Evolutionary conservation across 2,797 vertebrate species (phyloP).

Genomic region (Triplophysa yarkandensis): DNA sequence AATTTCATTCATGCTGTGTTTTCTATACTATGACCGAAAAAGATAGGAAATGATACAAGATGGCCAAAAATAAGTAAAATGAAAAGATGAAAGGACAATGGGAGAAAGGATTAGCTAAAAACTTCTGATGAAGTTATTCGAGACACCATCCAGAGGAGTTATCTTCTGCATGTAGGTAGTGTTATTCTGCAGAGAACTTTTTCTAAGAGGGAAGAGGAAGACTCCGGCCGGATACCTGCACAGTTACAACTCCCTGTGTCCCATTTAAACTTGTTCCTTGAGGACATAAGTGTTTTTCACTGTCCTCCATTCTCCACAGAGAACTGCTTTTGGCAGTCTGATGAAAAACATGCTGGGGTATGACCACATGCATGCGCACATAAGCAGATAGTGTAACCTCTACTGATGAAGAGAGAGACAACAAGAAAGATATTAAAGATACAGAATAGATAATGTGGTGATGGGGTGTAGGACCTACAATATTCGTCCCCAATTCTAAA

Average conservation of each 20-base stretch:
- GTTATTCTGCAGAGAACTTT: conserved; percentile 4
- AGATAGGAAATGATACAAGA: conserved; percentile 1
- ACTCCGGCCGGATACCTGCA: conserved; percentile 20
- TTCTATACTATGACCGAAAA: not conserved
- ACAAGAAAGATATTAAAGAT: conserved; percentile 18
- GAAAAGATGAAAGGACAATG: not conserved
- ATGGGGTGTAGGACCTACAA: conserved; percentile 1
- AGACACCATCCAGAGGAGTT: not conserved
- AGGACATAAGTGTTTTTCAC: conserved; percentile 25
- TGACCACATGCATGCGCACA: conserved; percentile 14
- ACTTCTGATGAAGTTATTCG: not conserved
- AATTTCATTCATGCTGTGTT: not conserved
- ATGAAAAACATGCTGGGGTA: conserved; percentile 35
- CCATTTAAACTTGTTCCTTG: conserved; percentile 23
- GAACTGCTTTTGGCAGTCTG: conserved; percentile 27
- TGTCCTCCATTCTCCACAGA: conserved; percentile 19
- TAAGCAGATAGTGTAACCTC: conserved; percentile 1
- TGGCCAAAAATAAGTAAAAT: not conserved
- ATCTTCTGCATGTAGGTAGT: conserved; percentile 2
- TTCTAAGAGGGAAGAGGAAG: conserved; percentile 21
- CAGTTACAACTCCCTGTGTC: conserved; percentile 29
- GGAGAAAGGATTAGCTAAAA: conserved; percentile 17
- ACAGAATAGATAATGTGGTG: not conserved
- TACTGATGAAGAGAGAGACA: not conserved
- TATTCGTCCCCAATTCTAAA: conserved; percentile 44